A percentile compares a stretch with the other conserved stretches of the same genome.
These are phyloP conservation scores for Riptortus pedestris DNA, from an alignment of 1,140 invertebrate genomes.

Conservation along the genomic window DNA sequence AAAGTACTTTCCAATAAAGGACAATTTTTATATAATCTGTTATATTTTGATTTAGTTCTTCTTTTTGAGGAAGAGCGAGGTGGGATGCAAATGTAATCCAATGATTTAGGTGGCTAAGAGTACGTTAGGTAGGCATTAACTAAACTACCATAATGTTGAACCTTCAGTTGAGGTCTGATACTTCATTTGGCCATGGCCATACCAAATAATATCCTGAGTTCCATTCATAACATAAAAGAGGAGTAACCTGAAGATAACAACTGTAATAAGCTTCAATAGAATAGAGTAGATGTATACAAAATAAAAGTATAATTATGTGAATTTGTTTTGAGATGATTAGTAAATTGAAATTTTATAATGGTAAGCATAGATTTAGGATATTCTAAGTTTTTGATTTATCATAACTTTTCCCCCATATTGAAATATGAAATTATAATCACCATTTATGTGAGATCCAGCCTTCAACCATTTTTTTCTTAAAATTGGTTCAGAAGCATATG, in stretches of 20 bases:
- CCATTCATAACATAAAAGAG: no score
- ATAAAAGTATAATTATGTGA: neutral
- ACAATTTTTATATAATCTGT: no score
- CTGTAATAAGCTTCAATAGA: neutral
- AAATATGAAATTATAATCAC: neutral
- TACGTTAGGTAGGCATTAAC: no score
- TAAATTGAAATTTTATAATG: neutral
- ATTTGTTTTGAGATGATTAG: neutral
- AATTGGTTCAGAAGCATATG: constrained; percentile 38
- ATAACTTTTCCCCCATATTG: neutral
- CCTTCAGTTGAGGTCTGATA: no score
- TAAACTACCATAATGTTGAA: no score
- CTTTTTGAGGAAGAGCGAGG: no score
- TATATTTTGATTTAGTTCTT: no score
- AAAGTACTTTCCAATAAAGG: no score
- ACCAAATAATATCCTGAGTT: no score
- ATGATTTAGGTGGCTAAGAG: no score
- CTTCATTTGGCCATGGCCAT: no score
- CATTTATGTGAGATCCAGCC: neutral
- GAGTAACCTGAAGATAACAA: neutral
- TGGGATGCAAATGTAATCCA: no score
- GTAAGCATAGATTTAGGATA: neutral
- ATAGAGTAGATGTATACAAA: neutral
- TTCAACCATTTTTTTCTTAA: constrained; percentile 29
- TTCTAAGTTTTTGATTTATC: neutral